phyloP scores from a whole-genome alignment of 2,113 vertebrate genomes.

The Sakesphorus luctuosus region DNA sequence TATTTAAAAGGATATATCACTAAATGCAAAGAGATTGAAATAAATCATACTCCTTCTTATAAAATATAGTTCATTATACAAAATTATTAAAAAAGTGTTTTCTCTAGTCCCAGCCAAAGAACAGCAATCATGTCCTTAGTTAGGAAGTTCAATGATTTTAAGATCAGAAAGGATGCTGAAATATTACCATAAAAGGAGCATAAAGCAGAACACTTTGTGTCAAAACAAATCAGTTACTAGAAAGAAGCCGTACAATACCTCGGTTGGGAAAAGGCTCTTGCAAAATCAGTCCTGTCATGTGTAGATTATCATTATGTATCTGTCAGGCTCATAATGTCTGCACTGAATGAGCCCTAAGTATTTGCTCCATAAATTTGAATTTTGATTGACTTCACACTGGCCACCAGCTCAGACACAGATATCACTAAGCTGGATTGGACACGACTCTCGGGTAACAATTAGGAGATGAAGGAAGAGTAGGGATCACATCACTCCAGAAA shows the following conservation, averaged over 20 bases:
- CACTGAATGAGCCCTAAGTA: neutral
- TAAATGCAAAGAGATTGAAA: neutral
- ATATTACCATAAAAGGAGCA: neutral
- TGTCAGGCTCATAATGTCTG: neutral
- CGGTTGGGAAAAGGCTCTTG: neutral
- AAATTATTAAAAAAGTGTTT: neutral
- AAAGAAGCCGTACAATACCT: neutral
- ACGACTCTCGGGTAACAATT: neutral
- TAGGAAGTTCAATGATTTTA: neutral
- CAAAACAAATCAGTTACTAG: neutral
- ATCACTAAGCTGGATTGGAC: neutral
- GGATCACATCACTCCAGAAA: neutral
- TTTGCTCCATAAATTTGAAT: neutral
- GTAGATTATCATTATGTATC: neutral
- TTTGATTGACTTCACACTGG: neutral
- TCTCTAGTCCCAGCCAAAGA: neutral
- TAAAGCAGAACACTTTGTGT: neutral
- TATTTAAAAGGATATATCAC: neutral
- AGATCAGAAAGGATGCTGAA: neutral
- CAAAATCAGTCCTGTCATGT: neutral
- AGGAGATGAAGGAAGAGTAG: neutral
- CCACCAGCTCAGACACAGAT: neutral
- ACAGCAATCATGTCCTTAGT: neutral
- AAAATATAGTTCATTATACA: neutral
- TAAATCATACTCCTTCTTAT: neutral